A percentile compares a stretch with the other conserved stretches of the same genome.
These are phyloP conservation scores for Amphipyra tragopoginis DNA, from an alignment of 2,888 invertebrate species.

Conservation along the genomic window DNA sequence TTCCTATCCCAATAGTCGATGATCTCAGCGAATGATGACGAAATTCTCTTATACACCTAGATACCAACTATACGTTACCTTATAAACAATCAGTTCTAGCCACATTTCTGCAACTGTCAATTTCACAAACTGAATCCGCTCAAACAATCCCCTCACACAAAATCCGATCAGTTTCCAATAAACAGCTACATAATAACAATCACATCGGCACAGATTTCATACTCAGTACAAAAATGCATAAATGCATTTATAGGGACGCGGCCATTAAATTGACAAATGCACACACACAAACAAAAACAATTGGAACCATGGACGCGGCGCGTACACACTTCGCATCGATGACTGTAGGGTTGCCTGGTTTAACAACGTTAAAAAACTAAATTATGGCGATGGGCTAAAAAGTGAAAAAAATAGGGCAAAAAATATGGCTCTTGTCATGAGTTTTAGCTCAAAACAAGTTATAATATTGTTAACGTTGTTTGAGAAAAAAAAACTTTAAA, in stretches of 20 bases:
- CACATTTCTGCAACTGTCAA: no score
- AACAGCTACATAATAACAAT: conserved; percentile 3
- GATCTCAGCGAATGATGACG: no score
- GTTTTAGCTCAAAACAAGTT: no score
- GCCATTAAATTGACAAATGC: conserved; percentile 72
- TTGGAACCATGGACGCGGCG: conserved; percentile 55
- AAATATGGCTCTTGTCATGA: not conserved
- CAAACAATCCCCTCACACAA: not conserved
- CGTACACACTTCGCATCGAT: conserved; percentile 41
- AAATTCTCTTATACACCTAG: no score
- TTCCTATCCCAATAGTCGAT: no score
- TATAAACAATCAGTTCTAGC: no score
- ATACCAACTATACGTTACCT: no score
- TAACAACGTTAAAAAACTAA: not conserved
- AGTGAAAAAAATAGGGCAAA: no score
- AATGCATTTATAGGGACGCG: conserved; percentile 57
- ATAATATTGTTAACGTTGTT: no score
- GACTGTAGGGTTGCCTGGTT: conserved; percentile 30
- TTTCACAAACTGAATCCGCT: no score
- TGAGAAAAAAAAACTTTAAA: no score
- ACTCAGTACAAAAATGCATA: conserved; percentile 61
- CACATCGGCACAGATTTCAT: conserved; percentile 35
- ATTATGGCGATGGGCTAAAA: no score
- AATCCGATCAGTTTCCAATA: conserved; percentile 29
- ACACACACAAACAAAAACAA: conserved; percentile 65